Evolutionary conservation across 2,797 vertebrate species (phyloP).

Genomic region (Rhabdomys pumilio): DNA sequence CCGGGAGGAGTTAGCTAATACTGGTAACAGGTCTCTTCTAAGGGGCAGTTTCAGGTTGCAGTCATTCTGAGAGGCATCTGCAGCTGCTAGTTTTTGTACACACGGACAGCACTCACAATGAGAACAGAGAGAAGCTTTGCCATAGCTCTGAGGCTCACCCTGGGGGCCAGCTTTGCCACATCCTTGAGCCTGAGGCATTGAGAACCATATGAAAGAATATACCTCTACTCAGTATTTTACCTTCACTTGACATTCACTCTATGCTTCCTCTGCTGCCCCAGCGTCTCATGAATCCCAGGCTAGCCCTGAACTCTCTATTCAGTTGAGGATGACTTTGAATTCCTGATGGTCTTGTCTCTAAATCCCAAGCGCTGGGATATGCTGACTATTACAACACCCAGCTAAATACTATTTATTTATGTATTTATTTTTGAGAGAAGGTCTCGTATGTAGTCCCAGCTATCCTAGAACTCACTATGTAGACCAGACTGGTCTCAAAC

Average conservation of each 20-base stretch:
- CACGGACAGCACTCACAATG: neutral
- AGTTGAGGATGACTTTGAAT: neutral
- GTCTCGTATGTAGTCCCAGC: neutral
- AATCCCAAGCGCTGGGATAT: neutral
- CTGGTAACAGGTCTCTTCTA: neutral
- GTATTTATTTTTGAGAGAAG: neutral
- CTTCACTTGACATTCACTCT: neutral
- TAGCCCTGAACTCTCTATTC: neutral
- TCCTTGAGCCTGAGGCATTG: neutral
- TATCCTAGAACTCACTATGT: neutral
- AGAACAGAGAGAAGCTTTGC: neutral
- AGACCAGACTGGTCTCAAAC: neutral
- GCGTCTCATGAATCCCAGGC: neutral
- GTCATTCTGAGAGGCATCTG: neutral
- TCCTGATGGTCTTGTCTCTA: neutral
- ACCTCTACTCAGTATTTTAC: neutral
- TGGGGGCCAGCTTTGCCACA: neutral
- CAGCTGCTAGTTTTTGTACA: neutral
- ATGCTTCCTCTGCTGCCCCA: neutral
- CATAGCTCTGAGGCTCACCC: neutral
- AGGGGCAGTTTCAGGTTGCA: neutral
- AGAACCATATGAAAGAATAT: neutral
- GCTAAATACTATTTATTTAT: neutral
- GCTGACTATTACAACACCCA: neutral
- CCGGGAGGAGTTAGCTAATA: neutral